phyloP scores from a whole-genome alignment of 2,113 vertebrate genomes.

The Syngnathus floridae region DNA sequence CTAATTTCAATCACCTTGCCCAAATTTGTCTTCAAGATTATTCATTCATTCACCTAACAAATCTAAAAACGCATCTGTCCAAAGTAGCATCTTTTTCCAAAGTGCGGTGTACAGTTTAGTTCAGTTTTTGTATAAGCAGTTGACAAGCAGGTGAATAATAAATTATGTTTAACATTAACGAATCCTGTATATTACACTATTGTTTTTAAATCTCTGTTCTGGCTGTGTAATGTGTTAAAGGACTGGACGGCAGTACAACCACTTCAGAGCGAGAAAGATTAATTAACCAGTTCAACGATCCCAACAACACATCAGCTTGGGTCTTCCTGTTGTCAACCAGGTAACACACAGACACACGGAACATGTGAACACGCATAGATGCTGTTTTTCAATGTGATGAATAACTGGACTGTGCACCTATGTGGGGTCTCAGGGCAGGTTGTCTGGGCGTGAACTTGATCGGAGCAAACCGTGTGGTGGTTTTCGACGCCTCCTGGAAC shows the following conservation, averaged over 20 bases:
- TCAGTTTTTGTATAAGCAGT: no score
- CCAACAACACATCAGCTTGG: conserved; percentile 79
- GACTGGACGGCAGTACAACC: conserved; percentile 90
- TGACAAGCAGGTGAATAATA: not conserved
- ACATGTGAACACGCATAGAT: not conserved
- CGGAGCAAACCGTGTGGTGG: conserved; percentile 92
- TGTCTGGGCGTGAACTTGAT: conserved; percentile 94
- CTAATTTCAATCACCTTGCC: no score
- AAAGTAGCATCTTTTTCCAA: no score
- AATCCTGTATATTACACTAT: no score
- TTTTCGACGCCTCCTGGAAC: conserved; percentile 97
- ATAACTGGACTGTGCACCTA: not conserved
- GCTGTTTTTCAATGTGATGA: not conserved
- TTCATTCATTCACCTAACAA: no score
- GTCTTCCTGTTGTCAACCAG: conserved; percentile 91
- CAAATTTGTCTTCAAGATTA: no score
- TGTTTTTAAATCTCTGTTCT: conserved; percentile 3
- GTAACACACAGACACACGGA: conserved; percentile 42
- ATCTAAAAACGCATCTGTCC: no score
- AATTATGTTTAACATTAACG: no score
- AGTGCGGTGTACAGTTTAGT: no score
- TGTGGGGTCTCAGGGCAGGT: conserved; percentile 74
- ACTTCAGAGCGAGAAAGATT: conserved; percentile 88
- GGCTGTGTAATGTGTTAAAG: conserved; percentile 54
- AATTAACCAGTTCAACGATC: conserved; percentile 95